Evolutionary conservation across 2,113 vertebrate genomes (phyloP), one percentile per base, ranked within the genome.

Genomic region (Typhlomys cinereus): DNA sequence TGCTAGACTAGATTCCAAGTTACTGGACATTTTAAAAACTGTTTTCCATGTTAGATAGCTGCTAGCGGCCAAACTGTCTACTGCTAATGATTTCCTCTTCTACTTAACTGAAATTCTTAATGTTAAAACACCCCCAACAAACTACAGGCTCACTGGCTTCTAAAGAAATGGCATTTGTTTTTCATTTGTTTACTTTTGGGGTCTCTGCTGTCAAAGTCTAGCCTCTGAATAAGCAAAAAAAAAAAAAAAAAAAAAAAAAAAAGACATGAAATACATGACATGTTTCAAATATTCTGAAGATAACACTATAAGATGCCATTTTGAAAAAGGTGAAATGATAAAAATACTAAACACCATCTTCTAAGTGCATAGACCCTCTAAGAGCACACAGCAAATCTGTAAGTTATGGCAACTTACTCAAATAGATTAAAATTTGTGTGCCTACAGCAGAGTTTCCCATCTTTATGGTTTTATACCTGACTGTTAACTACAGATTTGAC

Each of bases 181-280:
- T 36, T 69, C 52, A 4, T 61, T 75, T 59, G 34, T 78, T 94
- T 79, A 46, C 50, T 91, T 85, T 23, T 18, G n/a, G 57, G 36
- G 21, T 66, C 82, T 89, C 50, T 27, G 76, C 25, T 78, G 41
- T 41, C 6, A 17, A 74, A 92, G n/a, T 74, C 52, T 88, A 70
- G 81, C 50, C 27, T 84, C 61, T 70, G n/a, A 93, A 80, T 69
- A 52, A 82, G 4, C 52, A 21, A 61, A n/a, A n/a, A n/a, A n/a
- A n/a, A n/a, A n/a, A n/a, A n/a, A n/a, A 70, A 18, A 29, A 80
- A 94, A 70, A 18, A 29, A 80, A 94, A 93, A 94, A 66, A 81
- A 1, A 90, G 59, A 87, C 13, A 67, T 71, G 76, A 79, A 88
- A 73, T 73, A 93, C 61, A 23, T 54, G 41, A 59, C 74, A 74